These are phyloP conservation scores for Parnassius glacialis DNA, from an alignment of 2,888 invertebrate genomes.

Conservation along the genomic window DNA sequence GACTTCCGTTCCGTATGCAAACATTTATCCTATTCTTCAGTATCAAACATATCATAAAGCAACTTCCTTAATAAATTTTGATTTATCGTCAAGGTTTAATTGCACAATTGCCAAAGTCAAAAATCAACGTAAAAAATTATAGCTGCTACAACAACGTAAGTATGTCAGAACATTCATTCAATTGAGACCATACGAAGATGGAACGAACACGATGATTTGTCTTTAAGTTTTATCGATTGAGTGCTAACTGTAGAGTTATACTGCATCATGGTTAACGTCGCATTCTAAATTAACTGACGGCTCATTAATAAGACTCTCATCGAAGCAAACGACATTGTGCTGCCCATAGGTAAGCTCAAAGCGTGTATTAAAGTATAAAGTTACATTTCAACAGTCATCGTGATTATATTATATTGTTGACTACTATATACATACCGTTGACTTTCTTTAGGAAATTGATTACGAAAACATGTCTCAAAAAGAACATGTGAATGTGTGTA, in stretches of 20 bases:
- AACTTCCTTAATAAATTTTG: constrained; percentile 9
- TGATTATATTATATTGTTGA: background rate
- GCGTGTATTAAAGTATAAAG: constrained; percentile 27
- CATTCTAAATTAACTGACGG: constrained; percentile 50
- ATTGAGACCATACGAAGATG: constrained; percentile 18
- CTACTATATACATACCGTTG: constrained; percentile 14
- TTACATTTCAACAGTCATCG: constrained; percentile 21
- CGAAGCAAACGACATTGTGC: constrained; percentile 41
- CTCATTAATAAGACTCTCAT: constrained; percentile 43
- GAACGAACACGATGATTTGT: constrained; percentile 39
- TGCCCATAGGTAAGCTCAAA: constrained; percentile 30
- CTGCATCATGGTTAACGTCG: constrained; percentile 57
- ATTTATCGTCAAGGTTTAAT: constrained; percentile 10
- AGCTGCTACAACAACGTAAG: constrained; percentile 18
- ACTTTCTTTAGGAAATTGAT: constrained; percentile 23
- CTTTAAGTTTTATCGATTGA: constrained; percentile 42
- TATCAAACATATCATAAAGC: constrained; percentile 8
- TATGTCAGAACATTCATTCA: constrained; percentile 23
- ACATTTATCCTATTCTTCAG: constrained; percentile 11
- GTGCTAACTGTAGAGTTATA: constrained; percentile 32
- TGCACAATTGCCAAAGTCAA: constrained; percentile 13
- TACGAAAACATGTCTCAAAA: constrained; percentile 5
- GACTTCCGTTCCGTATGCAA: constrained; percentile 50
- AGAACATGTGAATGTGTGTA: constrained; percentile 2
- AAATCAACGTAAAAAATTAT: constrained; percentile 19